Base-by-base conservation (phyloP, 2,797 vertebrate species). In the Neosilurus mollespiculum region DNA sequence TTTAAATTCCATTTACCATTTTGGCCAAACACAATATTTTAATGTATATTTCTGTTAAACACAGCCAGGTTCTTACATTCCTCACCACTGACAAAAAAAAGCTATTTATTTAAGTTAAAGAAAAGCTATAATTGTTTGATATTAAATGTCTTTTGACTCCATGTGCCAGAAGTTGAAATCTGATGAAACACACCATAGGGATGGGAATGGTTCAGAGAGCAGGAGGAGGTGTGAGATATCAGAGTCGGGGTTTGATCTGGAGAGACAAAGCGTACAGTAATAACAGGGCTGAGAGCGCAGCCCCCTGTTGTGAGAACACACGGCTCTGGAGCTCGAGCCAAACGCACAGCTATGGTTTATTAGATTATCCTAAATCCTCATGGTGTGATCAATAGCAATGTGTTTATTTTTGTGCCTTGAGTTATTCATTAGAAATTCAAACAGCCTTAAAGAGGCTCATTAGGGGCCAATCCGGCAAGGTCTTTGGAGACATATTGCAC, bases 341-440 rank as follows among this genome's bases (percentile, higher is more conserved):
- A 90, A 90, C 87, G 89, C 90, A 77, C 61, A 56, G 82, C 43
- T 65, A 78, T 18, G 59, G 61, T 78, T 92, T 92, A 93, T 93
- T 93, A 93, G 89, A 92, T 93, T 94, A 93, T 87, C 87, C 85
- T 89, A 90, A 92, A 93, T 91, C 88, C 88, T 93, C 91, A 93
- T 92, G 89, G 89, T 87, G 85, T 93, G 92, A 94, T 94, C 93
- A 93, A 93, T 94, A 93, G 88, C 90, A 93, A 93, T 93, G 90
- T 94, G 93, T 94, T 95, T 94, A 93, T 94, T 93, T 92, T 91
- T 84, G 90, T 89, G 91, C 86, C 82, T 89, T 81, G 90, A 89
- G 92, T 92, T 91, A 94, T 94, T 94, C 92, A 94, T 94, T 94
- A 94, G 91, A 89, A 91, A 92, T 93, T 93, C 90, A 91, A 93